Conservation (phyloP, 2,797 vertebrate genomes). For the Hippocampus kuda region DNA sequence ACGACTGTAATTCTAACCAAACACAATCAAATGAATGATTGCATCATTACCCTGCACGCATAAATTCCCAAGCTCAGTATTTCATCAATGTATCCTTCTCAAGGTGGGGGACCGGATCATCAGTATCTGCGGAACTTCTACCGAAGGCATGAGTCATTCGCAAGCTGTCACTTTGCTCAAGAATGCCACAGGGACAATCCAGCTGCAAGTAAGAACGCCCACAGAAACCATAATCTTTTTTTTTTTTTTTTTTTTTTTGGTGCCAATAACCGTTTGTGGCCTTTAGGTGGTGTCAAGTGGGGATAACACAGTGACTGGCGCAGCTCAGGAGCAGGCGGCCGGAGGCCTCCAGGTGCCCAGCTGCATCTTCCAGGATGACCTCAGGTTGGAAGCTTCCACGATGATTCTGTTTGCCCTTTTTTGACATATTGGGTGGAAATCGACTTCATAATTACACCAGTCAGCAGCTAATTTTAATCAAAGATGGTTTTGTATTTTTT, state of each 20-base stretch:
- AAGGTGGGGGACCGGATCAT: conserved; percentile 94
- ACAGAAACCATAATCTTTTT: conserved; percentile 20
- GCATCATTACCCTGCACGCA: no score
- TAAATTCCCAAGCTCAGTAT: no score
- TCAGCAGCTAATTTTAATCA: no score
- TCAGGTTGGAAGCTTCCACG: conserved; percentile 66
- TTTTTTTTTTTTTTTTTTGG: no score
- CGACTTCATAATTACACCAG: background rate
- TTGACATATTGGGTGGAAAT: background rate
- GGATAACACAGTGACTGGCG: conserved; percentile 84
- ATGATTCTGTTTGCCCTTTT: background rate
- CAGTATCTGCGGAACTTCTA: conserved; percentile 81
- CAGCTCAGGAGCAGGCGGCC: conserved; percentile 68
- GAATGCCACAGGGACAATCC: conserved; percentile 79
- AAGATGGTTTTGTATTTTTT: no score
- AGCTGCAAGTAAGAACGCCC: conserved; percentile 75
- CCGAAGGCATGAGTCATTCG: conserved; percentile 88
- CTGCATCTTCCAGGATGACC: conserved; percentile 90
- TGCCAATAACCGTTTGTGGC: background rate
- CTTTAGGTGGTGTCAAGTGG: conserved; percentile 75
- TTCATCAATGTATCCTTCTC: background rate
- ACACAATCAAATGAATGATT: no score
- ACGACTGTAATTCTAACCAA: background rate
- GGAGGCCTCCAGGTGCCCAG: conserved; percentile 70
- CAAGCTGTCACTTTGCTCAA: conserved; percentile 89